Base-by-base conservation (phyloP, 2,797 vertebrate genomes). In the Dendrocincla fuliginosa region DNA sequence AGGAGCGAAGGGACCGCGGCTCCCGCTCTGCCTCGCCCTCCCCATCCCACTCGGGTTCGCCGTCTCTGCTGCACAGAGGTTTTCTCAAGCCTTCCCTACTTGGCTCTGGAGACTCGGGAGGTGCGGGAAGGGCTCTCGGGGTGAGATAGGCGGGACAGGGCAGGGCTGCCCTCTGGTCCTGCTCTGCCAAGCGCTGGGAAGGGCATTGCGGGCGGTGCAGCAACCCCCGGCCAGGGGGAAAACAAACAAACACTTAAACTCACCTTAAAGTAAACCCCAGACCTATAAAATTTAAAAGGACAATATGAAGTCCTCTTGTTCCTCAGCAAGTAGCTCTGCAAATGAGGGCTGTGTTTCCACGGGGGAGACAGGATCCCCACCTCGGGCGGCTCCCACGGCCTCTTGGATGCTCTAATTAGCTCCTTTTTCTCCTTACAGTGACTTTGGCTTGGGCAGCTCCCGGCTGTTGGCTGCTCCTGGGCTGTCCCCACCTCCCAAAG, bases 371-470 rank as follows among this genome's bases (percentile, higher is more conserved):
- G 1, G 6, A 23, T 7, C 32, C 30, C 1, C 28, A 19, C 15
- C 49, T 47, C 6, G 6, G 30, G 63, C 25, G 42, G 44, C 23
- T 64, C 10, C 6, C 30, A 1, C 0, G 18, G 10, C 1, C 42
- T 11, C 20, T 13, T 33, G 52, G 24, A 28, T 0, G 3, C n/a
- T 12, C 61, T 22, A 30, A 61, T 27, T 33, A 47, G 27, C 19
- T 24, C 13, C 1, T 28, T 55, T 19, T 8, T 15, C 42, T 23
- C 28, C 25, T 37, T 15, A 18, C 18, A 47, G 28, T 3, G 24
- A 18, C 22, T 55, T 17, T 15, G 5, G 0, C 35, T 41, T 11
- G 46, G 23, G 22, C 35, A 35, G 35, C 35, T 35, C 35, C 35
- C 35, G 35, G 35, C 35, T 35, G 35, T 35, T 35, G 35, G 28